Conservation (phyloP, 2,888 invertebrate genomes). For the Buathra laborator region DNA sequence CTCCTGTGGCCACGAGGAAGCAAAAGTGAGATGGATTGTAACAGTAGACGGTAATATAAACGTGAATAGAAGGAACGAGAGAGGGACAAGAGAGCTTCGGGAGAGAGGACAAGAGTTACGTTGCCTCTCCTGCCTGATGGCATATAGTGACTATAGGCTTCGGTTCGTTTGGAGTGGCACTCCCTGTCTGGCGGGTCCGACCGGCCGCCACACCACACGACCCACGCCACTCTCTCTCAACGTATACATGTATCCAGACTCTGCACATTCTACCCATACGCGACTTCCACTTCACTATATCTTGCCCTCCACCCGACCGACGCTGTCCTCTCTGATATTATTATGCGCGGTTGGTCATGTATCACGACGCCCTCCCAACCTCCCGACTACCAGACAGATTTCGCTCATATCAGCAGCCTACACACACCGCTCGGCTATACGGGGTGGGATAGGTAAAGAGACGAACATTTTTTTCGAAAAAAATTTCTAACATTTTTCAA, state of each 20-base stretch:
- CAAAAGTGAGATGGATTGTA: conserved; percentile 45
- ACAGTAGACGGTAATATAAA: conserved; percentile 34
- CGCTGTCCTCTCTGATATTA: conserved; percentile 75
- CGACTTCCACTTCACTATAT: conserved; percentile 61
- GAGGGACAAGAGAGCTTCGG: conserved; percentile 2
- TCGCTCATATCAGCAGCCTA: conserved; percentile 74
- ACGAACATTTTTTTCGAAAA: neutral
- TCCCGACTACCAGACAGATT: conserved; percentile 81
- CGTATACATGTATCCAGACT: conserved; percentile 38
- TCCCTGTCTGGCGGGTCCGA: conserved; percentile 80
- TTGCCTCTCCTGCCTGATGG: conserved; percentile 47
- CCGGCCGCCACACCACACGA: conserved; percentile 70
- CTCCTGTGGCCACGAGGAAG: conserved; percentile 22
- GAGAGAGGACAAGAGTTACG: conserved; percentile 56
- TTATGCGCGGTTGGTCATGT: conserved; percentile 80
- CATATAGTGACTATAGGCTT: conserved; percentile 51
- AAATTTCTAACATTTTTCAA: neutral
- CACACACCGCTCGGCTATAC: conserved; percentile 37
- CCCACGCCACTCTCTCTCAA: conserved; percentile 79
- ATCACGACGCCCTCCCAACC: conserved; percentile 75
- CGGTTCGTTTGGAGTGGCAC: conserved; percentile 80
- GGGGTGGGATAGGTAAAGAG: neutral
- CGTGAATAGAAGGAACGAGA: conserved; percentile 14
- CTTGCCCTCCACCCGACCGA: conserved; percentile 74
- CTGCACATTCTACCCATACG: conserved; percentile 17